These are phyloP conservation scores for Aphaenogaster floridana DNA, from an alignment of 1,140 invertebrate species.

Conservation along the genomic window DNA sequence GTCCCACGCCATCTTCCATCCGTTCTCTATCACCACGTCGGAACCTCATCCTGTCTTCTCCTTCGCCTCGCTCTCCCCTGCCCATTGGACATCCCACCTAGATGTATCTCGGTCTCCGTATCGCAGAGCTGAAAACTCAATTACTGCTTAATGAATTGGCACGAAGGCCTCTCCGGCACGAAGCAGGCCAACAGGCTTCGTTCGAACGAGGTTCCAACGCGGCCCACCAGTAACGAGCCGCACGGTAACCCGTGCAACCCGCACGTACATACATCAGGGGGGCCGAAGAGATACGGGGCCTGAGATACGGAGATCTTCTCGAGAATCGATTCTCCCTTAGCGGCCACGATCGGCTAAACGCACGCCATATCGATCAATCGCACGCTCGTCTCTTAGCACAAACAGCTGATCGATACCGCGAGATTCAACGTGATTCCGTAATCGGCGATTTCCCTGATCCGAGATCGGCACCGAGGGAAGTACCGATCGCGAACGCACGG, in stretches of 20 bases:
- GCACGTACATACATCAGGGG: conserved; percentile 50
- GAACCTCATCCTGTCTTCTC: conserved; percentile 55
- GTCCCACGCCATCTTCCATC: conserved; percentile 57
- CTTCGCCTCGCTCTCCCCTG: background rate
- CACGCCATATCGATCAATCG: conserved; percentile 56
- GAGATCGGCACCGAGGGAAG: conserved; percentile 6
- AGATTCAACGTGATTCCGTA: conserved; percentile 48
- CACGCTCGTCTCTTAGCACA: conserved; percentile 44
- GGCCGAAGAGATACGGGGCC: conserved; percentile 61
- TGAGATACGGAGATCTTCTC: conserved; percentile 72
- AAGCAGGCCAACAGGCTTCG: conserved; percentile 43
- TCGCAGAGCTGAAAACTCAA: conserved; percentile 85
- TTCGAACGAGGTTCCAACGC: conserved; percentile 33
- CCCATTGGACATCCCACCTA: conserved; percentile 77
- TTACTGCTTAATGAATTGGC: conserved; percentile 86
- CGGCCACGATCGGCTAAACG: conserved; percentile 56
- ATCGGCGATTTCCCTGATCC: conserved; percentile 44
- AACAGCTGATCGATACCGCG: conserved; percentile 46
- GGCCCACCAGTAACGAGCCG: conserved; percentile 79
- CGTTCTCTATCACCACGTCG: conserved; percentile 64
- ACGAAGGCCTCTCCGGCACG: conserved; percentile 44
- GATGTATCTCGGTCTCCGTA: conserved; percentile 82
- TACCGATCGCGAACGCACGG: background rate
- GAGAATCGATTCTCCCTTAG: conserved; percentile 71
- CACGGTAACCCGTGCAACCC: conserved; percentile 71